These are phyloP conservation scores for Acronicta aceris DNA, from an alignment of 2,888 invertebrate genomes.

Conservation along the genomic window DNA sequence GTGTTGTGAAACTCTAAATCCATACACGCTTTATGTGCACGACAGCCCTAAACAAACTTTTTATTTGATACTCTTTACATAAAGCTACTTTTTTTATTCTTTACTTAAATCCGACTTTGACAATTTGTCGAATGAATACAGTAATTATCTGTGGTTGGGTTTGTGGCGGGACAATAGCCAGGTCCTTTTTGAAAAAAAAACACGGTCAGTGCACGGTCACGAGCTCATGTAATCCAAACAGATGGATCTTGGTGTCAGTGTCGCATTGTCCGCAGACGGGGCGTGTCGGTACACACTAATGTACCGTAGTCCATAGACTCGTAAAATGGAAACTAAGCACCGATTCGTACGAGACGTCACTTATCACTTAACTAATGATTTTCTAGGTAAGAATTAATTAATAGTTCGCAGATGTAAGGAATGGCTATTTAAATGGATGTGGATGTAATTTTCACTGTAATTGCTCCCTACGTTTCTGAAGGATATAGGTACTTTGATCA, in stretches of 20 bases:
- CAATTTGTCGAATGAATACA: slow-evolving; percentile 42
- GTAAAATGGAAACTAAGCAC: slow-evolving; percentile 33
- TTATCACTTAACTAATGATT: slow-evolving; percentile 58
- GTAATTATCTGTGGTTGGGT: slow-evolving; percentile 46
- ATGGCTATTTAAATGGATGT: slow-evolving; percentile 23
- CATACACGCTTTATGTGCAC: background rate
- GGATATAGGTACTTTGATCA: slow-evolving; percentile 14
- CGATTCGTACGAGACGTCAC: slow-evolving; percentile 44
- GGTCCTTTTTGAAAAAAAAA: slow-evolving; percentile 65
- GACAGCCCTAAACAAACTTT: background rate
- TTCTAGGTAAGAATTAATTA: slow-evolving; percentile 52
- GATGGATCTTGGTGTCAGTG: slow-evolving; percentile 75
- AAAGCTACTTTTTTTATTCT: too few species aligned
- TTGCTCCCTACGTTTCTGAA: slow-evolving; percentile 8
- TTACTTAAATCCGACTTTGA: background rate
- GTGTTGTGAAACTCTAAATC: slow-evolving; percentile 15
- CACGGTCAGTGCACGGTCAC: slow-evolving; percentile 69
- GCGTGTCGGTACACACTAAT: slow-evolving; percentile 51
- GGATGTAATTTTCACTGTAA: slow-evolving; percentile 34
- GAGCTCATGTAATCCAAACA: slow-evolving; percentile 80
- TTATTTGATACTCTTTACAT: background rate
- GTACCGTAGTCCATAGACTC: slow-evolving; percentile 25
- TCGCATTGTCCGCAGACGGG: slow-evolving; percentile 62
- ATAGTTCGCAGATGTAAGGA: slow-evolving; percentile 43
- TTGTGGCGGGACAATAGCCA: slow-evolving; percentile 59